Percentiles rank a stretch among this genome's conserved stretches.
Conservation (phyloP, 2,888 invertebrate genomes). For the Ichneumoninae sp. region DNA sequence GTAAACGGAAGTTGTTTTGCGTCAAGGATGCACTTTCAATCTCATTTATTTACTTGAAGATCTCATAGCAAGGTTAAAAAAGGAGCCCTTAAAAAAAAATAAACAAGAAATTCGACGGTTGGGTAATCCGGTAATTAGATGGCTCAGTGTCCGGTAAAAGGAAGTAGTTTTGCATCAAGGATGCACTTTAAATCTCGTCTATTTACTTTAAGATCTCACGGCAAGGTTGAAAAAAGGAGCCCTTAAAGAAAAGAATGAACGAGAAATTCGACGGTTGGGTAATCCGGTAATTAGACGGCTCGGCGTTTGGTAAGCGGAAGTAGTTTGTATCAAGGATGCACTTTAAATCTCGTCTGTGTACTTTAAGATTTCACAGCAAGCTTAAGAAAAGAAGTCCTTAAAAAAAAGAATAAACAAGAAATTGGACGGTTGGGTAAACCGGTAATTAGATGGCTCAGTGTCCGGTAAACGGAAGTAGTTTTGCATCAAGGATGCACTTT, state of each 20-base stretch:
- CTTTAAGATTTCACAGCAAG: too few species aligned
- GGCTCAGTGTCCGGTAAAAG: neutral
- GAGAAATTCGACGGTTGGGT: slow-evolving; percentile 11
- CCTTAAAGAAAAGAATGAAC: too few species aligned
- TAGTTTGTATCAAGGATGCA: neutral
- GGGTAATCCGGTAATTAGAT: too few species aligned
- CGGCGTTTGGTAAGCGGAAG: neutral
- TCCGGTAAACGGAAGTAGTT: neutral
- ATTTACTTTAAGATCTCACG: neutral
- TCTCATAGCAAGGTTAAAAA: too few species aligned
- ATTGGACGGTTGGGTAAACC: too few species aligned
- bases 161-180: neutral
- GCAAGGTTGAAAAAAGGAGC: too few species aligned
- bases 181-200: neutral
- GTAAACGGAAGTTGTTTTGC: slow-evolving; percentile 5
- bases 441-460: too few species aligned
- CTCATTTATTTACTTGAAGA: neutral
- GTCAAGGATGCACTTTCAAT: neutral
- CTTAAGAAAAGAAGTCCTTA: too few species aligned
- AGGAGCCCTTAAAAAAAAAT: too few species aligned
- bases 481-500: neutral
- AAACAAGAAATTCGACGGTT: too few species aligned
- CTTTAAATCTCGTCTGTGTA: neutral
- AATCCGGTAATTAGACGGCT: slow-evolving; percentile 18
- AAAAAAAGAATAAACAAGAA: too few species aligned